Base-by-base conservation (phyloP, 2,113 vertebrate genomes). In the Morphnarchus princeps region DNA sequence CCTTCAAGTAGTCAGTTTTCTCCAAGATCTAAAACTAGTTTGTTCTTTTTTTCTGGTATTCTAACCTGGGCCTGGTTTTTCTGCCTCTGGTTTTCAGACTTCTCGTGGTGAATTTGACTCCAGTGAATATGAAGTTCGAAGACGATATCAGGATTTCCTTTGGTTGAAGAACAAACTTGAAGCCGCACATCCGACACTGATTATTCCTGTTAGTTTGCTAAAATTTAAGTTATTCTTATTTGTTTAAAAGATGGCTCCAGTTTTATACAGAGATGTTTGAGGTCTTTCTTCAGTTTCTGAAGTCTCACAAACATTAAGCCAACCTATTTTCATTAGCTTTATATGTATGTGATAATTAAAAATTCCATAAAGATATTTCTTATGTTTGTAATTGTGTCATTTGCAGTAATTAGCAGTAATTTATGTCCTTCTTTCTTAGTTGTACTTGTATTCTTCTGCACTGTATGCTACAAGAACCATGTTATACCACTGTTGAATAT, bases 101-200 rank as follows among this genome's bases (percentile, higher is more conserved):
- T 99, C 99, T 22, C 98, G 99, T 26, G 97, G 99, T 81, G 99
- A 99, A 89, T 99, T 99, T 97, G 99, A 99, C 96, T 99, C 99
- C 74, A 98, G 99, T 82, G 99, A 99, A 97, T 99, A 98, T 72
- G 99, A 99, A 98, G 99, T 99, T 42, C 98, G 98, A 76, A 98
- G 99, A 55, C 98, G 99, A 1, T 99, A 99, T 69, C 99, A 99
- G 97, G 99, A 99, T 98, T 99, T 99, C 95, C 94, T 99, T 26
- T 99, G 99, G 99, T 96, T 99, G 93, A 99, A 99, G 84, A 98
- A 97, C 89, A 98, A 95, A 97, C 98, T 99, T 73, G 99, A 99
- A 95, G 99, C 99, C 95, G 97, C 97, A 59, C 98, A 99, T 91
- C 99, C 99, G 0, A 99, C 99, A 2, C 98, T 99, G 69, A 99